Conservation (phyloP, 2,888 invertebrate genomes). For the Falcaria lacertinaria region DNA sequence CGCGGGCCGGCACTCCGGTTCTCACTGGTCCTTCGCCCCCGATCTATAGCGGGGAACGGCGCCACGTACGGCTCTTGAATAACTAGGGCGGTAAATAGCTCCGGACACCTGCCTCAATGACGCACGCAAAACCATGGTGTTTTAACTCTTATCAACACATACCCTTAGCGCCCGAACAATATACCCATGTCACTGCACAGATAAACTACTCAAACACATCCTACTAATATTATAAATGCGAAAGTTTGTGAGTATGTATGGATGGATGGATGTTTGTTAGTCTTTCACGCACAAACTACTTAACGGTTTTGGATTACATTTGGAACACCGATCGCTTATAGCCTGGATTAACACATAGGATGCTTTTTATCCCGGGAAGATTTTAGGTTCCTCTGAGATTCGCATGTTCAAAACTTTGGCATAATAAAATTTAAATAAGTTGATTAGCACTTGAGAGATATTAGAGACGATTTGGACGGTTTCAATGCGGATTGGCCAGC, state of each 20-base stretch:
- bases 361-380: too few relatives aligned
- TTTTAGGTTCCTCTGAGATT: not conserved
- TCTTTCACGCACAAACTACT: too few relatives aligned
- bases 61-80: slow-evolving; percentile 53
- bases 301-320: too few relatives aligned
- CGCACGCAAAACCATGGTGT: slow-evolving; percentile 39
- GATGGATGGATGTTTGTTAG: too few relatives aligned
- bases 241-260: too few relatives aligned
- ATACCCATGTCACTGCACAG: slow-evolving; percentile 3
- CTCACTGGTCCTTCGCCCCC: slow-evolving; percentile 60
- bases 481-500: too few relatives aligned
- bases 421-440: too few relatives aligned
- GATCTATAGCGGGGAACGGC: slow-evolving; percentile 66
- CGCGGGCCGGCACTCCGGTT: slow-evolving; percentile 60
- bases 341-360: too few relatives aligned
- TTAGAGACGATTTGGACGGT: too few relatives aligned
- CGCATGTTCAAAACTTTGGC: not conserved
- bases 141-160: slow-evolving; percentile 22
- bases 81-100: slow-evolving; percentile 71
- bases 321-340: too few relatives aligned
- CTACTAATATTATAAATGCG: too few relatives aligned
- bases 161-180: slow-evolving; percentile 19
- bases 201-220: not conserved
- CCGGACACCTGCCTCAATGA: slow-evolving; percentile 62
- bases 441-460: too few relatives aligned